Evolutionary conservation across 2,113 vertebrate species (phyloP).

Genomic region (Gymnarchus niloticus): DNA sequence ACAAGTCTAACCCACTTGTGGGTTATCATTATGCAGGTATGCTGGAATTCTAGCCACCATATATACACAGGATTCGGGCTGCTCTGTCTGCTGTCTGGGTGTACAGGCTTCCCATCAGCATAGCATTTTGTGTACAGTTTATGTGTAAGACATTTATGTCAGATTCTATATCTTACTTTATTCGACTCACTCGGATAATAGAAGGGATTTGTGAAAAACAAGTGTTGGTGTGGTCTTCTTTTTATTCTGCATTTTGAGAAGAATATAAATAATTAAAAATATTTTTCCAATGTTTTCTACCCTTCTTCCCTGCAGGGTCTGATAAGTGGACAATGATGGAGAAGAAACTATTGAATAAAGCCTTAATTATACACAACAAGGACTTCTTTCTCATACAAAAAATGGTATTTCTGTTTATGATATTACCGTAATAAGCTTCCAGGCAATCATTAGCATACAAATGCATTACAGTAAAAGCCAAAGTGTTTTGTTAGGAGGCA

Average conservation of each 20-base stretch:
- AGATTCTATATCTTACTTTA: neutral
- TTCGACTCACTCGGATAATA: neutral
- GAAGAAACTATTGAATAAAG: slow-evolving; percentile 73
- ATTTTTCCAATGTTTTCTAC: neutral
- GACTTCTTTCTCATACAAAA: slow-evolving; percentile 81
- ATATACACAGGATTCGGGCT: neutral
- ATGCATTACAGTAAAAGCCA: neutral
- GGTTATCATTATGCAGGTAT: slow-evolving; percentile 83
- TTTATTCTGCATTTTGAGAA: neutral
- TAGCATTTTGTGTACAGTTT: neutral
- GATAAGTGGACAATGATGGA: slow-evolving; percentile 77
- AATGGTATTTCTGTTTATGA: slow-evolving; percentile 57
- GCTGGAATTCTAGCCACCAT: neutral
- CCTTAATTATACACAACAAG: slow-evolving; percentile 75
- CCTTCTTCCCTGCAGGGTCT: slow-evolving; percentile 62
- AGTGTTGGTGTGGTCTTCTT: neutral
- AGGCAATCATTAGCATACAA: neutral
- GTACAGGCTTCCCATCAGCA: neutral
- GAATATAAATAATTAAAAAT: neutral
- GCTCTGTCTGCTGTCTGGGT: neutral
- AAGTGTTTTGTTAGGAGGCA: neutral
- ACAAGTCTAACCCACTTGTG: slow-evolving; percentile 67
- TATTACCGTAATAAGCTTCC: neutral
- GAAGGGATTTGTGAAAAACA: neutral
- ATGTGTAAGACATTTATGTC: neutral